Conservation (phyloP, 2,888 invertebrate genomes). For the Mesorhabditis belari region DNA sequence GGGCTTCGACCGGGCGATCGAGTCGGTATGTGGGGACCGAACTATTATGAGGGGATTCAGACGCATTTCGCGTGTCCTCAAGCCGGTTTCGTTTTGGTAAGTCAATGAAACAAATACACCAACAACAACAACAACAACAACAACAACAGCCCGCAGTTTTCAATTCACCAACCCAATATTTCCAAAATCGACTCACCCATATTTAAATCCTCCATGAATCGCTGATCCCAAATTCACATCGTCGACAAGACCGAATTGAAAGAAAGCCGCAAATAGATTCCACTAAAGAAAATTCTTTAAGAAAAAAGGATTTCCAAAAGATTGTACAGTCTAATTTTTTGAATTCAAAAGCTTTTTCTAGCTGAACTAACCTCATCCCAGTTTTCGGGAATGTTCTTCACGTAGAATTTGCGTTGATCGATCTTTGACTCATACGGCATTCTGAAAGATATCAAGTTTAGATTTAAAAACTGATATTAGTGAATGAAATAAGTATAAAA, state of each 20-base stretch:
- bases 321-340: too few species aligned
- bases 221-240: too few species aligned
- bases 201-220: too few species aligned
- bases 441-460: background rate
- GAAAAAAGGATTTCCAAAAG: too few species aligned
- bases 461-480: background rate
- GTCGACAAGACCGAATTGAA: background rate
- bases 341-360: too few species aligned
- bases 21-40: conserved; percentile 73
- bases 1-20: conserved; percentile 65
- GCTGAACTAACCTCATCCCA: background rate
- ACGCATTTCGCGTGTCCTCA: conserved; percentile 67
- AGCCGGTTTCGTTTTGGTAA: conserved; percentile 62
- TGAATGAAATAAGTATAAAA: too few species aligned
- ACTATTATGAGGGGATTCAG: conserved; percentile 69
- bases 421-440: background rate
- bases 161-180: too few species aligned
- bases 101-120: too few species aligned
- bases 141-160: too few species aligned
- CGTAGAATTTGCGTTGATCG: background rate
- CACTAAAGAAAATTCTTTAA: background rate
- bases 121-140: too few species aligned
- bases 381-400: background rate
- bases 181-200: too few species aligned
- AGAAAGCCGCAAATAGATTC: background rate